phyloP scores from a whole-genome alignment of 2,888 invertebrate species.

The Heteropelma amictum region DNA sequence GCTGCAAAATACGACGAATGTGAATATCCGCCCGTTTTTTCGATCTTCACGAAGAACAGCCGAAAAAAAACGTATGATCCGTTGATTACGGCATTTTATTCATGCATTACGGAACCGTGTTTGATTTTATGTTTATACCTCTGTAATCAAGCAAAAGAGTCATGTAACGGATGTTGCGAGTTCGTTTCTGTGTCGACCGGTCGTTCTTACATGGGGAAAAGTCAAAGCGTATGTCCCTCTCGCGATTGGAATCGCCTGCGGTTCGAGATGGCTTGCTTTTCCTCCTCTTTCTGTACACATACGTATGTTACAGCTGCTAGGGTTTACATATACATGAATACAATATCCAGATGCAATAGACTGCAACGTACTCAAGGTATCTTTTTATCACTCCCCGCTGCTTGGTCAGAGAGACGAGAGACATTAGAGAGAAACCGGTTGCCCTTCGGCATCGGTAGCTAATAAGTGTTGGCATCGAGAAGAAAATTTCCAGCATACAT shows the following conservation, averaged over 20 bases:
- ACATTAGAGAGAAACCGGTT: slow-evolving; percentile 52
- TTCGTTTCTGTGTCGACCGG: slow-evolving; percentile 12
- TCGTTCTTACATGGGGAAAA: slow-evolving; percentile 17
- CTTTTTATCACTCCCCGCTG: slow-evolving; percentile 50
- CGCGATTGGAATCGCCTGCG: slow-evolving; percentile 34
- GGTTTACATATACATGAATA: neutral
- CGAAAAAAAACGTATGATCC: slow-evolving; percentile 28
- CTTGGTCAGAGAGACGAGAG: slow-evolving; percentile 10
- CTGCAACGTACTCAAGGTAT: slow-evolving; percentile 29
- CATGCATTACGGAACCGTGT: slow-evolving; percentile 28
- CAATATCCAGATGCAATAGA: neutral
- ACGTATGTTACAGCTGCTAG: neutral
- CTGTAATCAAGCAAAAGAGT: slow-evolving; percentile 16
- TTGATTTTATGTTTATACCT: slow-evolving; percentile 40
- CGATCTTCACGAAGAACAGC: neutral
- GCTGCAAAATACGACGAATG: too few relatives aligned
- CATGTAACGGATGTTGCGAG: slow-evolving; percentile 47
- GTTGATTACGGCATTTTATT: slow-evolving; percentile 18
- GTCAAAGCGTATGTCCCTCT: slow-evolving; percentile 2
- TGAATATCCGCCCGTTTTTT: too few relatives aligned
- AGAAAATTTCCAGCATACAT: slow-evolving; percentile 35
- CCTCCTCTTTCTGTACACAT: neutral
- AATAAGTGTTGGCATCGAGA: slow-evolving; percentile 47
- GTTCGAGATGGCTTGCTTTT: slow-evolving; percentile 17
- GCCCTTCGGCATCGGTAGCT: slow-evolving; percentile 50